phyloP scores from a whole-genome alignment of 2,113 vertebrate species.

The Patagioenas fasciata region DNA sequence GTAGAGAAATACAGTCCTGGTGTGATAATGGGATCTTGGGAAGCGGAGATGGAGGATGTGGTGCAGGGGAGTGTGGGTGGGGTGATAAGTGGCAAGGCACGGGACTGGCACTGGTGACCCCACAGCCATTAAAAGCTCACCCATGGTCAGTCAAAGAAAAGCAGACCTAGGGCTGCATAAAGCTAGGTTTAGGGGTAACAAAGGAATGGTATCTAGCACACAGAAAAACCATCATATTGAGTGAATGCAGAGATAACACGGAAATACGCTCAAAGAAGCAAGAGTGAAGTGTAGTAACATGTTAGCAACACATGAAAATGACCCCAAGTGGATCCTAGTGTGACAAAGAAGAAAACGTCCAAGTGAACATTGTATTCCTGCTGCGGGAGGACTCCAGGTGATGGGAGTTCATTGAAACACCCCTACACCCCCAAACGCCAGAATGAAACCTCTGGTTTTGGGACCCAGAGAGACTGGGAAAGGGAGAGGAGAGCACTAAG shows the following conservation, averaged over 20 bases:
- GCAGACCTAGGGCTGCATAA: background rate
- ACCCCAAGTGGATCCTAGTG: background rate
- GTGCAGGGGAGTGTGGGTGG: background rate
- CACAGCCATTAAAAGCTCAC: background rate
- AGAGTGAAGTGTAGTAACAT: background rate
- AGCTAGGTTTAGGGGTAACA: background rate
- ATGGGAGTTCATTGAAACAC: background rate
- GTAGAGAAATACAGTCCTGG: background rate
- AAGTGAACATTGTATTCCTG: background rate
- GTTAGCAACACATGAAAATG: background rate
- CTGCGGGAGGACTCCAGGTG: background rate
- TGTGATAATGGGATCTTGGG: background rate
- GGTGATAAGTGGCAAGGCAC: background rate
- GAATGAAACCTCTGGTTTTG: background rate
- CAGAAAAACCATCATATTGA: background rate
- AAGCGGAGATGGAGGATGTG: background rate
- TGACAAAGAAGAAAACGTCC: background rate
- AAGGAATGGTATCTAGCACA: background rate
- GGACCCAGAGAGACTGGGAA: background rate
- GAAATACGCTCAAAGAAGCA: background rate
- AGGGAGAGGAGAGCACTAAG: background rate
- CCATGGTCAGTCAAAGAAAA: background rate
- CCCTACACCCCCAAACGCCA: no score
- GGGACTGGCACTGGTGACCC: background rate
- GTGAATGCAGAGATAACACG: background rate